A percentile compares a stretch with the other conserved stretches of the same genome.
Evolutionary conservation across 2,113 vertebrate species (phyloP).

Genomic region (Paramisgurnus dabryanus): DNA sequence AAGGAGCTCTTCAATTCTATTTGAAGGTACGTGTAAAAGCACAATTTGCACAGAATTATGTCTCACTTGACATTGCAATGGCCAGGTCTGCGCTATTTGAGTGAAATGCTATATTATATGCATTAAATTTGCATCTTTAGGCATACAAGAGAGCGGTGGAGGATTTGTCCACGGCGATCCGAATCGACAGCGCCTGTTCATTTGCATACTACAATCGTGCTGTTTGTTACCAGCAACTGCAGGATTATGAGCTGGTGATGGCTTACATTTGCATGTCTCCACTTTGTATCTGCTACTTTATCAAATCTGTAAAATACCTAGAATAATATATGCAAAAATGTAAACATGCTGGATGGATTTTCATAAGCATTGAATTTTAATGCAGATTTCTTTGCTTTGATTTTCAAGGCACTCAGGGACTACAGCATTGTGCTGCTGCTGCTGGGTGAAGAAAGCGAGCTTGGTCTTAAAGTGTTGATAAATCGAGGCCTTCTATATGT

Average conservation of each 20-base stretch:
- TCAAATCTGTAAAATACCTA: neutral
- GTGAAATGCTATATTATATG: neutral
- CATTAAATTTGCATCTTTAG: constrained; percentile 56
- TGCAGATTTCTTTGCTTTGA: constrained; percentile 14
- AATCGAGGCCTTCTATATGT: constrained; percentile 75
- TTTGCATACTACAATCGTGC: constrained; percentile 81
- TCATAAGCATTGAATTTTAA: constrained; percentile 9
- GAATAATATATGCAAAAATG: neutral
- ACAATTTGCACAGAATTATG: constrained; percentile 14
- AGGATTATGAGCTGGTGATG: constrained; percentile 69
- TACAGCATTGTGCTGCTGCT: constrained; percentile 76
- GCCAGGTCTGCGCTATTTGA: neutral
- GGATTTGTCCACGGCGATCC: constrained; percentile 73
- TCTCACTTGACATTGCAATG: neutral
- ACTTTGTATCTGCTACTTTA: neutral
- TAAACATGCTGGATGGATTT: constrained; percentile 5
- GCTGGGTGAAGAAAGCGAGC: constrained; percentile 65
- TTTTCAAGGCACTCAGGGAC: constrained; percentile 77
- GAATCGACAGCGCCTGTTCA: constrained; percentile 64
- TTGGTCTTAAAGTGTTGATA: constrained; percentile 71
- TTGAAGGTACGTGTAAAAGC: constrained; percentile 66
- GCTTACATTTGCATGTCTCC: neutral
- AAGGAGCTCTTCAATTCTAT: constrained; percentile 78
- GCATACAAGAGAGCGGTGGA: constrained; percentile 69
- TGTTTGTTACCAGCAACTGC: constrained; percentile 72